A percentile compares a stretch with the other conserved stretches of the same genome.
These are phyloP conservation scores for Larimichthys crocea DNA, from an alignment of 2,113 vertebrate species.

Conservation along the genomic window DNA sequence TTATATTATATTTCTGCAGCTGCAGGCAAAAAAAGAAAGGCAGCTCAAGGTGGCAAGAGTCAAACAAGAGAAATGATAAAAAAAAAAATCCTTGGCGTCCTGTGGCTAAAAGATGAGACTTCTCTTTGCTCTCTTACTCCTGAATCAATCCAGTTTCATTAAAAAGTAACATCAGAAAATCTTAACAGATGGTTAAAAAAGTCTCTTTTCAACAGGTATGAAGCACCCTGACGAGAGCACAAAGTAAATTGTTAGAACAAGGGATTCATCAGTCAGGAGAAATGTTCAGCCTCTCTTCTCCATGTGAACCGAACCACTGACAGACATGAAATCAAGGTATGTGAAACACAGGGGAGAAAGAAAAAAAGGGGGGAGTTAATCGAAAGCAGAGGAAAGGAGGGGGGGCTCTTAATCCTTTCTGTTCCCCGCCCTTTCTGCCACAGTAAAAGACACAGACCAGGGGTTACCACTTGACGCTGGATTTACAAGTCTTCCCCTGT, in stretches of 20 bases:
- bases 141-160: slow-evolving; percentile 32
- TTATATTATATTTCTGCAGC: slow-evolving; percentile 25
- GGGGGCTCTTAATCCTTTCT: slow-evolving; percentile 66
- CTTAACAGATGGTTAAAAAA: slow-evolving; percentile 2
- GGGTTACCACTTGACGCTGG: slow-evolving; percentile 68
- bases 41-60: neutral
- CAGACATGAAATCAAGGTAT: slow-evolving; percentile 73
- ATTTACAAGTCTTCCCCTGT: slow-evolving; percentile 69
- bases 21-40: slow-evolving; percentile 17
- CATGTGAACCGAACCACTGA: slow-evolving; percentile 62
- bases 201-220: slow-evolving; percentile 20
- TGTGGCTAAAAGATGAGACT: slow-evolving; percentile 40
- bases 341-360: slow-evolving; percentile 56
- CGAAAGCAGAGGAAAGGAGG: slow-evolving; percentile 70
- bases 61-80: slow-evolving; percentile 5
- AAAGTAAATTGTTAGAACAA: slow-evolving; percentile 10
- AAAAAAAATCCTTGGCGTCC: slow-evolving; percentile 36
- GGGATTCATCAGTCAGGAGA: slow-evolving; percentile 18
- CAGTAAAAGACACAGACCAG: slow-evolving; percentile 74
- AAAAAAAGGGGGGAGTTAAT: slow-evolving; percentile 67
- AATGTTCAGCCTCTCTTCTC: slow-evolving; percentile 49
- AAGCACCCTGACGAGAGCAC: neutral
- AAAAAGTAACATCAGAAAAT: neutral
- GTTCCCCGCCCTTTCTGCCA: slow-evolving; percentile 71
- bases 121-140: slow-evolving; percentile 16